Evolutionary conservation across 2,797 vertebrate species (phyloP), one percentile per base, ranked within the genome.

Genomic region (Micromesistius poutassou): DNA sequence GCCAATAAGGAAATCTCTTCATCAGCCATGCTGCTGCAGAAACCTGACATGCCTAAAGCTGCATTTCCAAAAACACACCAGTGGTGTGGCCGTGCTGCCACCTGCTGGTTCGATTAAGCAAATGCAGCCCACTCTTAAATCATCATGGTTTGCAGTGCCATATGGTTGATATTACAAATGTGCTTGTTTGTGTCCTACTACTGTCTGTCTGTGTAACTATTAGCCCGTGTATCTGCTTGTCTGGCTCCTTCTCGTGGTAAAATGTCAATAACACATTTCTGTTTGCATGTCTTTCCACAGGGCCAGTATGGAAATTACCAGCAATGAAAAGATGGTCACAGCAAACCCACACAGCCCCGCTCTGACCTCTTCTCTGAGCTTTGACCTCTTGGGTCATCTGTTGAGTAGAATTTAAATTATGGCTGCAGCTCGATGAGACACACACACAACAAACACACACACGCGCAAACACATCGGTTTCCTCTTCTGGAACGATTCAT

Each of bases 291-390:
- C 86, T 87, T 81, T 90, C 80, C 80, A 82, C 93, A 99, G 97
- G 96, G 94, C 93, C 98, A 99, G 82, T 99, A 99, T 91, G 97
- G 96, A 93, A 99, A 98, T 93, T 99, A 99, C 87, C 97, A 99
- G 92, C 97, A 98, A 91, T 99, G 96, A 97, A 93, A 68, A 90
- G 89, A 92, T 88, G 92, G 78, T 89, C 91, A 86, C 92, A 93
- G 87, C 93, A 94, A 87, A 85, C 30, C 87, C 82, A 78, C 87
- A 87, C 86, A 88, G 79, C 88, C 90, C 91, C 87, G 86, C 89
- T 91, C 87, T 87, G 87, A 87, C 90, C 88, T 86, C 88, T 86
- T 91, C 90, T 77, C 93, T 92, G 92, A 88, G 91, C 93, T 94
- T 89, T 92, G 88, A 90, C 90, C 88, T 87, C 79, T 91, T 85